Percentiles rank a stretch among this genome's conserved stretches.
These are phyloP conservation scores for Alethe castanea DNA, from an alignment of 2,113 vertebrate genomes.

Conservation along the genomic window DNA sequence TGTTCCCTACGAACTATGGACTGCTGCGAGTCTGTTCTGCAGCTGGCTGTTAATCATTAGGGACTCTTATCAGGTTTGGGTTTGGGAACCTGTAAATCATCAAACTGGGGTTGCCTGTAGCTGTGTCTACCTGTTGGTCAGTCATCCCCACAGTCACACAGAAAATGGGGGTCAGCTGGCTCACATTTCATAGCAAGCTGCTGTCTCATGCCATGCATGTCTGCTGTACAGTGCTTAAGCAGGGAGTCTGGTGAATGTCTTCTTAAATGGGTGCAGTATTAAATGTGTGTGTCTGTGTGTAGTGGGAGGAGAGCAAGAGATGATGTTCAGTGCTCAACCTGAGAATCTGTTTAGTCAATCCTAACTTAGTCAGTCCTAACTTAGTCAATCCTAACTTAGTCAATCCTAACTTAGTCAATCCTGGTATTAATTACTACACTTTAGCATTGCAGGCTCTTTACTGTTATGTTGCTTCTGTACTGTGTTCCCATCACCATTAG, in stretches of 20 bases:
- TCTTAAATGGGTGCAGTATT: background rate
- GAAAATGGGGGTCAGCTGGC: background rate
- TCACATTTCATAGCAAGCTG: background rate
- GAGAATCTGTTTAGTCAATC: background rate
- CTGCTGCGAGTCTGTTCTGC: background rate
- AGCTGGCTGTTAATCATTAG: conserved; percentile 45
- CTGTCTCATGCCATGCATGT: background rate
- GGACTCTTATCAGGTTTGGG: background rate
- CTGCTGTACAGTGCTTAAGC: background rate
- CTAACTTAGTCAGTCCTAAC: background rate
- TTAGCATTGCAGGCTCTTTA: background rate
- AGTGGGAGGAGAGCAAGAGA: background rate
- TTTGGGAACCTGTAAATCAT: conserved; percentile 51
- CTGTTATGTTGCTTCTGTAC: background rate
- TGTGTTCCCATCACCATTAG: background rate
- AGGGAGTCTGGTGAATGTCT: background rate
- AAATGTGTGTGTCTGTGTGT: background rate
- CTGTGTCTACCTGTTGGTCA: background rate
- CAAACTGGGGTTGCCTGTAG: background rate
- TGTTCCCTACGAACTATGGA: background rate
- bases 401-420: background rate
- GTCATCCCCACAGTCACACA: background rate
- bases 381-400: background rate
- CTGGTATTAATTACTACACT: background rate
- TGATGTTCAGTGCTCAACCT: background rate